Conservation (phyloP, 2,113 vertebrate genomes). For the Leuciscus idus region DNA sequence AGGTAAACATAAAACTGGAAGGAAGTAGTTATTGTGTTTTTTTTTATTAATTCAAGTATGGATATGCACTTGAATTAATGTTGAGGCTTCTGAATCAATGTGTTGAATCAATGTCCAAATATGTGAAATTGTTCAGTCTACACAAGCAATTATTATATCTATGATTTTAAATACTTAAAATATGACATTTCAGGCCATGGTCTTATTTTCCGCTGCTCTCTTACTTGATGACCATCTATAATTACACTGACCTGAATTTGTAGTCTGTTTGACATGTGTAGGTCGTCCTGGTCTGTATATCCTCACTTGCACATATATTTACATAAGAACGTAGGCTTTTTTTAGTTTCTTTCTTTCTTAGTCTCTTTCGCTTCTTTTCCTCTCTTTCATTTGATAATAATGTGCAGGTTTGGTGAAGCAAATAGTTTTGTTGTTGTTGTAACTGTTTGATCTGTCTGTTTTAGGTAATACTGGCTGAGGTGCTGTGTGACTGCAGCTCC, state of each 20-base stretch:
- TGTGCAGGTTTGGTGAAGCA: not conserved
- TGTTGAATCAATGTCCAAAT: not conserved
- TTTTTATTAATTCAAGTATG: not conserved
- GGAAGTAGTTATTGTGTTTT: not conserved
- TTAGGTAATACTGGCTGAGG: conserved; percentile 91
- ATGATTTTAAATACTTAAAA: not conserved
- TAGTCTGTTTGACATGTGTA: conserved; percentile 37
- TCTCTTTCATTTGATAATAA: not conserved
- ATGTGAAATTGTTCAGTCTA: not conserved
- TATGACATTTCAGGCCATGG: not conserved
- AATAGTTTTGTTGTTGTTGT: not conserved
- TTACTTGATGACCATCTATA: conserved; percentile 18
- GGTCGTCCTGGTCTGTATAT: not conserved
- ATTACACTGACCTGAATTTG: conserved; percentile 44
- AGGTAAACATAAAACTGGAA: not conserved
- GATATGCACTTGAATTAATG: not conserved
- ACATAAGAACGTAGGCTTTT: not conserved
- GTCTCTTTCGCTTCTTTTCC: not conserved
- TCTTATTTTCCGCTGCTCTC: conserved; percentile 10
- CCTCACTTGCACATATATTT: not conserved
- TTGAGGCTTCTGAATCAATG: not conserved
- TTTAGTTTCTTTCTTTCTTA: not conserved
- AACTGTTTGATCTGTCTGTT: conserved; percentile 33
- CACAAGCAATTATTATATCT: not conserved
- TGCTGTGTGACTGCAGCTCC: conserved; percentile 88